Base-by-base conservation (phyloP, 2,797 vertebrate species). In the Mus minutoides region DNA sequence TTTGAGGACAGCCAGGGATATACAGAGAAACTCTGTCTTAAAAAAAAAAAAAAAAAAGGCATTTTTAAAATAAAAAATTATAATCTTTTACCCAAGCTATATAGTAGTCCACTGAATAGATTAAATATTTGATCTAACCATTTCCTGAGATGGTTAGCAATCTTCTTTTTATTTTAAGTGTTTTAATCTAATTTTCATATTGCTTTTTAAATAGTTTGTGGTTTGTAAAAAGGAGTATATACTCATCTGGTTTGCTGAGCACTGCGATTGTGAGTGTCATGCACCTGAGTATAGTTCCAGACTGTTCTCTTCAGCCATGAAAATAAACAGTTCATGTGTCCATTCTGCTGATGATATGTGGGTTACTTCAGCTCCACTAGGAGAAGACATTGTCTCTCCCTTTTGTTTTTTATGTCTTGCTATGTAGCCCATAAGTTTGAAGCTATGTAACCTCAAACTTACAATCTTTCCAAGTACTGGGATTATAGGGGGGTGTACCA, bases 61-160 rank as follows among this genome's bases (percentile, higher is more conserved):
- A 31, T 46, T 64, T 56, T 60, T 58, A 40, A 67, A 46, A 64
- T 64, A 52, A 89, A 79, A 58, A 92, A 80, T 78, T 94, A 10
- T 56, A 54, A 90, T 83, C 19, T 79, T 94, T 92, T 93, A 67
- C 31, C 34, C 43, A 90, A 16, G 24, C 71, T 92, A 31, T 21
- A 43, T 79, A 69, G 71, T 31, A 94, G 40, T 92, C 64, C 7
- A 71, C 43, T 58, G 11, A 92, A 6, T 87, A 76, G 34, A 82
- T 90, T n/a, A 86, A 89, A 60, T 37, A 82, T 86, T 95, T 90
- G 71, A 92, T 52, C 52, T 91, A 92, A 91, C 37, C 21, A 56
- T 93, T 93, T 87, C 37, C 40, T 94, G 79, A 89, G 34, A 90
- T 26, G 87, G 22, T 90, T 77, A 87, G 14, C 52, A 92, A 0